A percentile compares a stretch with the other conserved stretches of the same genome.
Evolutionary conservation across 2,113 vertebrate species (phyloP).

Genomic region (Prinia subflava): DNA sequence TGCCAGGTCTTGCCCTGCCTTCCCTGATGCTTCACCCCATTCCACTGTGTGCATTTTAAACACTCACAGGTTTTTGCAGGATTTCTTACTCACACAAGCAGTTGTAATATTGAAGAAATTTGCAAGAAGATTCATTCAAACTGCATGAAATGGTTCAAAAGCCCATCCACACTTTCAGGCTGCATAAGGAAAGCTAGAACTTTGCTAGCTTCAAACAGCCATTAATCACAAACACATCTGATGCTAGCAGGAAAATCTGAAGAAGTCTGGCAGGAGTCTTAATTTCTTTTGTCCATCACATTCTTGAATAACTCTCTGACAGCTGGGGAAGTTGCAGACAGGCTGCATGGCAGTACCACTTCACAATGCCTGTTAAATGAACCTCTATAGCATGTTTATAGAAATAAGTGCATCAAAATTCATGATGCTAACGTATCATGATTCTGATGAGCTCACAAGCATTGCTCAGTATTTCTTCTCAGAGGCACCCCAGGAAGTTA

Average conservation of each 20-base stretch:
- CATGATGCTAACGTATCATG: rapidly evolving
- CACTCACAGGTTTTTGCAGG: background rate
- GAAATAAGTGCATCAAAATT: background rate
- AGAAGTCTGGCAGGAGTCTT: background rate
- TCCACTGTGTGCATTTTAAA: background rate
- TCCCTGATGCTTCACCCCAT: background rate
- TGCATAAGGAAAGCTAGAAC: background rate
- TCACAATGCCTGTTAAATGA: background rate
- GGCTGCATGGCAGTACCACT: background rate
- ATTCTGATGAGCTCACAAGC: background rate
- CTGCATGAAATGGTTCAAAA: background rate
- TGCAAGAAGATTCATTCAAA: background rate
- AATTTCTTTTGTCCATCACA: background rate
- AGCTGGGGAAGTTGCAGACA: background rate
- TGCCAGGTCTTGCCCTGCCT: background rate
- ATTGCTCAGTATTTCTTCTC: background rate
- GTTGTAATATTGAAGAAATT: background rate
- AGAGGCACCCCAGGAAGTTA: background rate
- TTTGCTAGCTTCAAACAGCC: background rate
- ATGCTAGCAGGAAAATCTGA: background rate
- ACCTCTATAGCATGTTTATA: background rate
- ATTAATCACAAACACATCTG: background rate
- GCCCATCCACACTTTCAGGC: background rate
- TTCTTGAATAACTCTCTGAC: background rate
- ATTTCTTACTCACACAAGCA: background rate